phyloP scores from a whole-genome alignment of 1,140 invertebrate genomes.

The Pogonomyrmex barbatus region DNA sequence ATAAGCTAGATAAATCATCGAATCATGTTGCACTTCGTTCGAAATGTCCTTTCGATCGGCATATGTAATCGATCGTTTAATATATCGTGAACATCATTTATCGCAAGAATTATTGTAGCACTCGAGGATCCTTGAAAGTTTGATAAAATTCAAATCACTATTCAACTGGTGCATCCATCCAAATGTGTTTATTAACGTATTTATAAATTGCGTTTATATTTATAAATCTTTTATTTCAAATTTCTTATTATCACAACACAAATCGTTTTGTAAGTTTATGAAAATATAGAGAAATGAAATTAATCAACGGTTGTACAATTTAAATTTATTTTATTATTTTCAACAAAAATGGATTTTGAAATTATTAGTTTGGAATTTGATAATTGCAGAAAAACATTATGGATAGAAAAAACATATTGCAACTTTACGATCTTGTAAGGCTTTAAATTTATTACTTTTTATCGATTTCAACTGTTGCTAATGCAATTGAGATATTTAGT shows the following conservation, averaged over 20 bases:
- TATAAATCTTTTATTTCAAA: constrained; percentile 6
- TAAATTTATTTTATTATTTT: not conserved
- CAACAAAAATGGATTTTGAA: not conserved
- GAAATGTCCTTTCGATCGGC: not conserved
- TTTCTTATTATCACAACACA: not conserved
- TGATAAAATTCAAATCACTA: not conserved
- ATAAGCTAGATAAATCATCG: constrained; percentile 49
- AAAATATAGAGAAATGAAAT: constrained; percentile 14
- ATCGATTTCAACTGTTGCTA: not conserved
- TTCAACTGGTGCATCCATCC: not conserved
- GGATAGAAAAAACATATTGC: not conserved
- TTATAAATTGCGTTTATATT: not conserved
- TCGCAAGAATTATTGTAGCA: not conserved
- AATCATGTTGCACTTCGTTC: constrained; percentile 54
- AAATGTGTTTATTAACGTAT: not conserved
- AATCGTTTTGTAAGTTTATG: not conserved
- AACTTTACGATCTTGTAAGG: not conserved
- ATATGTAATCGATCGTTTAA: not conserved
- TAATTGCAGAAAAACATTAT: constrained; percentile 1
- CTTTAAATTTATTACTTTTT: not conserved
- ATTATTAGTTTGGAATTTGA: not conserved
- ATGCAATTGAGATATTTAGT: too few relatives aligned
- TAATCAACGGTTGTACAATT: not conserved
- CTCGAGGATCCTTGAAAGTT: not conserved
- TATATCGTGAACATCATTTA: not conserved